Evolutionary conservation across 2,113 vertebrate species (phyloP).

Genomic region (Sceloporus undulatus): DNA sequence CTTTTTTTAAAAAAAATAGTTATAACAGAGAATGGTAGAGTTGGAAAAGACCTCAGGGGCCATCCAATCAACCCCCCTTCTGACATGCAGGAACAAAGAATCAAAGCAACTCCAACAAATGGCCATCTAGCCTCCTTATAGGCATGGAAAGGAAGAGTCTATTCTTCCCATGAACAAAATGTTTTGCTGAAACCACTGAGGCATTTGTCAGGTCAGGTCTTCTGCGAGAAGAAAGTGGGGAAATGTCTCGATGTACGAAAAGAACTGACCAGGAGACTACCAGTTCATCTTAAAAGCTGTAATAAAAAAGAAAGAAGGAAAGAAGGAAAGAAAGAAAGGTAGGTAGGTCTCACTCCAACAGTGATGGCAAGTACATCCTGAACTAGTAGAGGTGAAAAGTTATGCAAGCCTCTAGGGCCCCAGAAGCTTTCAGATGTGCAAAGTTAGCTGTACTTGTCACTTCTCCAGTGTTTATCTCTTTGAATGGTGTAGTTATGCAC

Average conservation of each 20-base stretch:
- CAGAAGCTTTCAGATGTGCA: slow-evolving; percentile 20
- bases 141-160: background rate
- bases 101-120: too few relatives aligned
- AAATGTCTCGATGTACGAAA: too few relatives aligned
- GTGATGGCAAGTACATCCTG: background rate
- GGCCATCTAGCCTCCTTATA: too few relatives aligned
- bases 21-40: too few relatives aligned
- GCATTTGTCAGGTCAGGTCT: too few relatives aligned
- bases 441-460: slow-evolving; percentile 25
- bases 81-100: too few relatives aligned
- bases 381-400: background rate
- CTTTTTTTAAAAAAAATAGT: too few relatives aligned
- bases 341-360: background rate
- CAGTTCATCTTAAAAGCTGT: background rate
- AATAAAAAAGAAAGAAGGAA: background rate
- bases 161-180: too few relatives aligned
- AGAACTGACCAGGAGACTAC: background rate
- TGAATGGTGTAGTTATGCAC: background rate
- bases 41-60: too few relatives aligned
- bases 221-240: background rate
- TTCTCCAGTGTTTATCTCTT: slow-evolving; percentile 9
- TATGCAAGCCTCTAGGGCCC: background rate
- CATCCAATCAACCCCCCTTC: too few relatives aligned
- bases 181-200: background rate
- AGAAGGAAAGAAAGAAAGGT: too few relatives aligned